Conservation (phyloP, 37 sponge, comb jelly and placozoan species). For the Aplysina aerophoba region DNA sequence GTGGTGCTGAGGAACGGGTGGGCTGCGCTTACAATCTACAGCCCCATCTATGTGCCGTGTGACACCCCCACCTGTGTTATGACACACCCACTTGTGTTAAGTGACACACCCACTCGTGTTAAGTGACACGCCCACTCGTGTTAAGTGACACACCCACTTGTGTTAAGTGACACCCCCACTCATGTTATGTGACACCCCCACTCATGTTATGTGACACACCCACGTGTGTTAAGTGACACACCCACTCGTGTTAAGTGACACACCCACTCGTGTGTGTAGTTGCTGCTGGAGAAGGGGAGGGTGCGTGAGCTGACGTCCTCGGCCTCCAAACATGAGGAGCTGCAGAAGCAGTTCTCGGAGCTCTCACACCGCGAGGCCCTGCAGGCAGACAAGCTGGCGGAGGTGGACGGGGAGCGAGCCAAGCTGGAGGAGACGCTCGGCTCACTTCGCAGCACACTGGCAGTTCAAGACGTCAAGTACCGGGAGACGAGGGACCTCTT, state of each 20-base stretch:
- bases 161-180: background rate
- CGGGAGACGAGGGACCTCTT: constrained; percentile 47
- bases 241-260: too few species aligned
- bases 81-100: background rate
- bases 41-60: background rate
- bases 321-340: background rate
- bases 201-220: background rate
- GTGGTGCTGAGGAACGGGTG: constrained; percentile 29
- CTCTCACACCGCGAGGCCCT: constrained; percentile 1
- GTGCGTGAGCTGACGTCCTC: background rate
- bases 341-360: constrained; percentile 22
- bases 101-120: background rate
- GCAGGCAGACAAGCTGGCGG: constrained; percentile 26
- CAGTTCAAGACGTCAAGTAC: constrained; percentile 21
- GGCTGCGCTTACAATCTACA: background rate
- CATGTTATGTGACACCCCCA: background rate
- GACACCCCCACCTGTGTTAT: background rate
- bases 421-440: constrained; percentile 71
- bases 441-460: constrained; percentile 45
- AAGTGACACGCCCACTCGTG: background rate
- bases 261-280: background rate
- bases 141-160: too few species aligned
- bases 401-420: constrained; percentile 48
- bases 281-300: background rate
- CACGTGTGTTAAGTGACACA: background rate